Base-by-base conservation (phyloP, 2,888 invertebrate species). In the Euphydryas editha region DNA sequence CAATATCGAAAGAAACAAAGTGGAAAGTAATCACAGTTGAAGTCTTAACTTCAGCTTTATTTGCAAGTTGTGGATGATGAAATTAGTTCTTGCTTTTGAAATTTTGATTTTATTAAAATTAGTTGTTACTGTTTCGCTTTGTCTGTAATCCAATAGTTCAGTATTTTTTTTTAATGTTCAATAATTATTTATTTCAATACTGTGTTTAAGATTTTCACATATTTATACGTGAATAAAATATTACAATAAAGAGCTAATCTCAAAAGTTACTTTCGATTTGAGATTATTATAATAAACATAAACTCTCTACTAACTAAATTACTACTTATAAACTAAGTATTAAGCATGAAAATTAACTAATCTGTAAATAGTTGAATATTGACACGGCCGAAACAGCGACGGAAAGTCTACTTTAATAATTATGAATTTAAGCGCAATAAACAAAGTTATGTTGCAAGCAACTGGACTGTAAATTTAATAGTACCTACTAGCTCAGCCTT, bases 41-140 rank as follows among this genome's bases (percentile, higher is more conserved):
- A 60, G 47, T 18, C 46, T 46, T 30, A 11, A 17, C 46, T 24
- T 59, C 24, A 46, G 46, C 46, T 59, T 59, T 21, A 51, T 51
- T 60, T 60, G 6, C 37, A 51, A 60, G 21, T 60, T 42, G 60
- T n/a, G 17, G 36, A 39, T 39, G 51, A 39, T 49, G 51, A 51
- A 60, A 60, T 60, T 60, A 60, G 21, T 60, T 60, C 49, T 39
- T 21, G n/a, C 51, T 21, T 60, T 60, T 39, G 51, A 39, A 21
- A 60, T 59, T 59, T 46, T 37, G 30, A 21, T 59, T 37, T 18
- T 36, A 59, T 59, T 59, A 30, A 44, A 59, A 37, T 20, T 13
- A 11, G 10, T 6, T 17, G 4, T 56, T 36, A 55, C 30, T n/a
- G 13, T 55, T 18, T n/a, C 8, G 5, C 13, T 36, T 10, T 18